Evolutionary conservation across 1,140 invertebrate genomes (phyloP), one percentile per base, ranked within the genome.

Genomic region (Tenebrio molitor): DNA sequence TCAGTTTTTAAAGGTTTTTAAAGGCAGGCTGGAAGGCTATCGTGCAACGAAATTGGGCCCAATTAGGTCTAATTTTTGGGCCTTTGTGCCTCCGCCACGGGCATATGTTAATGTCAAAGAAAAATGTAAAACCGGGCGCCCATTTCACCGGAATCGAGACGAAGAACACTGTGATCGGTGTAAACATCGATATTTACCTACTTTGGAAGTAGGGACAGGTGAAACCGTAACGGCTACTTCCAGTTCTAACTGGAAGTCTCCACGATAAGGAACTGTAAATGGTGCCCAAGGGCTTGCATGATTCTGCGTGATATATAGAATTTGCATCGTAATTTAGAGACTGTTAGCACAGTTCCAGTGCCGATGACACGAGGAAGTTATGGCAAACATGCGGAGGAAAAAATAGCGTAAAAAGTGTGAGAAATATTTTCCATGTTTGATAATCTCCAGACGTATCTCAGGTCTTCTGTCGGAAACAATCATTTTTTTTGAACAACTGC

Each of bases 211-310:
- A 39, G 2, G 36, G 5, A 39, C 36, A 7, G 21, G 21, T 29
- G 23, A 29, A 58, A 58, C 50, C 21, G 50, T 58, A 58, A 58
- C 50, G 23, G 50, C 50, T 58, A 58, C 50, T 58, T 23, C 10
- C 5, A 2, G 50, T 25, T 29, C 50, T 58, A 58, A 58, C 50
- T 25, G 23, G 15, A 29, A 58, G 14, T 58, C 12, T 15, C 25
- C 25, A 58, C 21, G 36, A 39, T 39, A 39, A 39, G 36, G 12
- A 39, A 39, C 7, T 12, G 36, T 39, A 12, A 39, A 39, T 12
- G 12, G 36, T 39, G 36, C 12, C 12, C 12, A 39, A 39, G 12
- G 36, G 2, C 2, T 12, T 12, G 36, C 36, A 12, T 12, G 6
- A 12, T 39, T 39, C 36, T 39, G 12, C 36, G n/a, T 8, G 36